Conservation (phyloP, 2,113 vertebrate genomes). For the Microcebus ravelobensis region DNA sequence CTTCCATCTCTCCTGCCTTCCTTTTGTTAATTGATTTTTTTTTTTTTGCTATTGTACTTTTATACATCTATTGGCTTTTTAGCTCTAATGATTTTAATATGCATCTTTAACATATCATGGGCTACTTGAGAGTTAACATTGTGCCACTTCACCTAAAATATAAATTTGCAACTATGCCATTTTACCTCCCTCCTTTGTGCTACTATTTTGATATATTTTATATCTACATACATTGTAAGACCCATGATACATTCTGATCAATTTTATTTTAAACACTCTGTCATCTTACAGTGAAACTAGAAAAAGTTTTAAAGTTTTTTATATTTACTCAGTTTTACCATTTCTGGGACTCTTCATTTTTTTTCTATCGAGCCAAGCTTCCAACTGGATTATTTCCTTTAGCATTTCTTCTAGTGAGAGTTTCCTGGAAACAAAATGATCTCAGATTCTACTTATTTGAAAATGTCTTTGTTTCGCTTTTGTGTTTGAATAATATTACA, state of each 20-base stretch:
- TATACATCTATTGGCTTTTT: neutral
- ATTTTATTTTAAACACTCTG: slow-evolving; percentile 15
- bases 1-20: neutral
- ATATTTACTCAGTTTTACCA: neutral
- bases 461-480: neutral
- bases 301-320: neutral
- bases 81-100: neutral
- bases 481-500: neutral
- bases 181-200: neutral
- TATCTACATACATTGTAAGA: neutral
- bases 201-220: neutral
- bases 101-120: neutral
- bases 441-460: neutral
- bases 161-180: neutral
- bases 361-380: neutral
- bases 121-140: neutral
- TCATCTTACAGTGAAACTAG: neutral
- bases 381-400: neutral
- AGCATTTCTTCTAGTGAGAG: neutral
- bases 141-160: neutral
- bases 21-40: neutral
- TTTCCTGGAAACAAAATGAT: neutral
- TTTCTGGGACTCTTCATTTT: neutral
- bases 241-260: neutral
- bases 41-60: neutral